Evolutionary conservation across 2,888 invertebrate species (phyloP), one percentile per base, ranked within the genome.

Genomic region (Caenorhabditis virilis): DNA sequence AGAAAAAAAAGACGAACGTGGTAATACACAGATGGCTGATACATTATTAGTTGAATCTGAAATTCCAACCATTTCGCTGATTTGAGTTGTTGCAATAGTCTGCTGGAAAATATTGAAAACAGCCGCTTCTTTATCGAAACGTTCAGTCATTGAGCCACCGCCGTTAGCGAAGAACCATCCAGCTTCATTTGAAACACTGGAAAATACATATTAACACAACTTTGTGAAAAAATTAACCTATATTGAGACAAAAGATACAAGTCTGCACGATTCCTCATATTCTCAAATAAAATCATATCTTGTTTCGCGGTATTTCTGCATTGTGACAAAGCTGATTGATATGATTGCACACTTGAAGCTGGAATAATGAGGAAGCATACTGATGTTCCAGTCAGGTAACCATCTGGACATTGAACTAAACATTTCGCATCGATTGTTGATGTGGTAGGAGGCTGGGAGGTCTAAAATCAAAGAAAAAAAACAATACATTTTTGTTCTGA

Each of bases 1-100:
- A 30, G 13, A 30, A 9, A 6, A 13, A 30, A 9, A 30, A 30
- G 13, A 9, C 30, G 30, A 30, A 64, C 64, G 54, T 47, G 64
- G 64, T 26, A 51, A 4, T 2, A 59, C 55, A 55, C 64, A 64
- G 33, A 64, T 64, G 3, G 55, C 64, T 5, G 64, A 64, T 9
- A 55, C 38, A 35, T 59, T 55, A 4, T 41, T 20, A 15, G 58
- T 55, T 23, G 41, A 6, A 20, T 59, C 59, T 1, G 64, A 64
- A n/a, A 59, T 47, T n/a, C 55, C 51, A 5, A 51, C 43, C 1
- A 42, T 64, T 16, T n/a, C 30, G 9, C 18, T 52, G 18, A 55
- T 33, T 3, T 54, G 59, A 11, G 59, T 54, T 23, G 55, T 52
- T 42, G 50, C 41, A 11, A 43, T 47, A 3, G 64, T 59, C 43